Base-by-base conservation (phyloP, 1,140 invertebrate genomes). In the Drosophila parvula region DNA sequence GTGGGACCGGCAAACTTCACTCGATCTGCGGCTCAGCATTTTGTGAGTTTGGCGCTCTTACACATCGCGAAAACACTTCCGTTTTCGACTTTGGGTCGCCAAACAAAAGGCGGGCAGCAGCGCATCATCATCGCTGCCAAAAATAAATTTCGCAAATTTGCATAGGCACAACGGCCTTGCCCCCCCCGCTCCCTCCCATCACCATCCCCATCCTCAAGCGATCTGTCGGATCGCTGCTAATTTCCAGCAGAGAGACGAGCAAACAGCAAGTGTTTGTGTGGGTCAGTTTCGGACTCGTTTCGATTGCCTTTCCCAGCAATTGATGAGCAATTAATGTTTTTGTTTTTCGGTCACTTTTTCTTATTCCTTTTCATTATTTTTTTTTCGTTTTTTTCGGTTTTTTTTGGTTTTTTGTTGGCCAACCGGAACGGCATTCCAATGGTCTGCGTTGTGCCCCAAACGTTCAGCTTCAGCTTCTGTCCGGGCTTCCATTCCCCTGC, bases 11-110 rank as follows among this genome's bases (percentile, higher is more conserved):
- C 38, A 58, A 55, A 57, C 62, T 79, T 55, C 55, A 68, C 50
- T 53, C 22, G 32, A 18, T 10, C 41, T 61, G n/a, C 34, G 43
- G 47, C n/a, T 45, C 27, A 44, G 41, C 48, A n/a, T 47, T 7
- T n/a, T n/a, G 22, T 22, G 5, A 34, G 14, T 22, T 65, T 32
- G 48, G 40, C 38, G 41, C 45, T 85, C 79, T 86, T 86, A 86
- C 83, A 88, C 83, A 86, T 88, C 82, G 64, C 68, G 51, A 74
- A 86, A 86, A 79, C 83, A 88, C 83, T 86, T 86, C 82, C 82
- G 82, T 77, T 86, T 86, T 82, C 63, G 47, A 48, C 38, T 60
- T 79, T 59, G 57, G 27, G 22, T 45, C 27, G 57, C 40, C 57
- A 56, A 67, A 43, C 63, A 50, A 55, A 74, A 55, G 36, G 44